Base-by-base conservation (phyloP, 1,140 invertebrate genomes). In the Wasmannia auropunctata region DNA sequence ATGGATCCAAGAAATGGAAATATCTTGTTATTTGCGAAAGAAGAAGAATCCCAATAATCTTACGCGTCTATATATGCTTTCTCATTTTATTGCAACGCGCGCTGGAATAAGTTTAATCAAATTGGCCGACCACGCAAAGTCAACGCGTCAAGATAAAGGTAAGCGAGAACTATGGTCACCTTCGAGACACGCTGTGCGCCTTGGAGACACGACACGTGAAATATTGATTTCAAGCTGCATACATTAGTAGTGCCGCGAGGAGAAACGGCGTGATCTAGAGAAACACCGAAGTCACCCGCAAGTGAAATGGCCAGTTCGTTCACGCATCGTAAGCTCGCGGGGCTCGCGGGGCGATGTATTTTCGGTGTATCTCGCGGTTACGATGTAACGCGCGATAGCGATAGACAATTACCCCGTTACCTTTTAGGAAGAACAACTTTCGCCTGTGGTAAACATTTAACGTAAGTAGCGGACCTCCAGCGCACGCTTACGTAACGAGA, bases 251-350 rank as follows among this genome's bases (percentile, higher is more conserved):
- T 62, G 34, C 51, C 34, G 22, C 22, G 46, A 31, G 81, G 84
- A 91, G 89, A 34, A 56, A 34, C 62, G 28, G 19, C 76, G 75
- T 54, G 72, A 77, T 80, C 63, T 70, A 70, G 22, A 80, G 77
- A 67, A 67, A 72, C 37, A 3, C 16, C 60, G 6, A 72, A 69
- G 49, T 81, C 67, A 34, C 31, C n/a, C 70, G 19, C 25, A 10
- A 60, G 51, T 43, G 28, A 74, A 72, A 49, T 83, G 67, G 14
- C 16, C 22, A 19, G 10, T 6, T 51, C 46, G n/a, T 79, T 79
- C 60, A 65, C n/a, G 34, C 11, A 11, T 31, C 3, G 37, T 58
- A 43, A 67, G n/a, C n/a, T n/a, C 51, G 40, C 28, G 49, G 3
- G 43, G 25, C n/a, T 3, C 43, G 10, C 2, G 3, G 11, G 58